phyloP scores from a whole-genome alignment of 2,888 invertebrate species.

The Rhimphoctona megacephalus region DNA sequence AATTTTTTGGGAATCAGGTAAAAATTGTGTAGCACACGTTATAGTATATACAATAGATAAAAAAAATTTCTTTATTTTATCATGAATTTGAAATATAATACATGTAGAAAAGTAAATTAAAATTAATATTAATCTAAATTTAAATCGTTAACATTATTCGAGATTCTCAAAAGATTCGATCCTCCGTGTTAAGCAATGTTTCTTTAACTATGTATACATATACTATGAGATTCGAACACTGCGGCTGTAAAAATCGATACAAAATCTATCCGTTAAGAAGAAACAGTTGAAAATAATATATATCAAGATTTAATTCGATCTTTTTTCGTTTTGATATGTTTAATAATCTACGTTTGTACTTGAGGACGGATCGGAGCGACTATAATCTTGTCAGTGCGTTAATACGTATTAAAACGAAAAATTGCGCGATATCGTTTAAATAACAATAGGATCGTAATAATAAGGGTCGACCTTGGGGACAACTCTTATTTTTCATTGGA shows the following conservation, averaged over 20 bases:
- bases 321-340: conserved; percentile 30
- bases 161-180: neutral
- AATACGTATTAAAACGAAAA: conserved; percentile 6
- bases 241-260: conserved; percentile 35
- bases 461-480: neutral
- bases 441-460: neutral
- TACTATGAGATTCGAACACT: conserved; percentile 33
- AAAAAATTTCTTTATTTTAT: conserved; percentile 35
- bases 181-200: neutral
- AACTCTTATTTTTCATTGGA: neutral
- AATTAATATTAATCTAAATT: neutral
- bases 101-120: conserved; percentile 19
- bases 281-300: conserved; percentile 14
- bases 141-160: conserved; percentile 7
- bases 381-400: conserved; percentile 39
- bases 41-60: neutral
- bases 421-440: conserved; percentile 21
- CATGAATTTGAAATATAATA: conserved; percentile 12
- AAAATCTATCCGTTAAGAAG: conserved; percentile 29
- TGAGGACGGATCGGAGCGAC: conserved; percentile 68
- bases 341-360: conserved; percentile 68
- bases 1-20: neutral
- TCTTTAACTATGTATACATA: neutral
- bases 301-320: conserved; percentile 15
- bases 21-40: neutral